Conservation (phyloP, 2,888 invertebrate genomes). For the Cheilosia urbana region DNA sequence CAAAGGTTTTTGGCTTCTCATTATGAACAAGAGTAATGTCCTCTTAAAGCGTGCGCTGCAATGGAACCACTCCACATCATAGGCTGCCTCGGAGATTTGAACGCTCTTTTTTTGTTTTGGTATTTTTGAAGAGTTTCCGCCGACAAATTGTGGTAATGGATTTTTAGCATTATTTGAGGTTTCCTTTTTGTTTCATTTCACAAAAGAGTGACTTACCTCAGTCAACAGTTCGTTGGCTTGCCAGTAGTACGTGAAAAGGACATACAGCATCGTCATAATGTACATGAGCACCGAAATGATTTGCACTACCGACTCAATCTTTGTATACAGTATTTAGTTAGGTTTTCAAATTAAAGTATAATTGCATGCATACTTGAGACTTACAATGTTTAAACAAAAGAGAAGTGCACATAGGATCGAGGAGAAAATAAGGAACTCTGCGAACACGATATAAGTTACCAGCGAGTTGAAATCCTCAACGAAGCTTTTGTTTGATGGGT, state of each 20-base stretch:
- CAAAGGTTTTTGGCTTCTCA: conserved; percentile 80
- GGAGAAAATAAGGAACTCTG: conserved; percentile 80
- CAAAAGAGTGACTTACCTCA: conserved; percentile 77
- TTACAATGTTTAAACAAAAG: conserved; percentile 81
- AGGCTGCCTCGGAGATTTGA: conserved; percentile 79
- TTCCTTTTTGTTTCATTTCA: conserved; percentile 17
- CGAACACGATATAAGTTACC: conserved; percentile 79
- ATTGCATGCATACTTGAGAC: conserved; percentile 51
- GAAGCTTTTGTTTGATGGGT: conserved; percentile 77
- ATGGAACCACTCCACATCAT: conserved; percentile 81
- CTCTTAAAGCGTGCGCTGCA: conserved; percentile 78
- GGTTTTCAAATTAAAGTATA: conserved; percentile 8
- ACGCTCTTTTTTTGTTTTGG: conserved; percentile 77
- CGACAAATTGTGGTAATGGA: conserved; percentile 36
- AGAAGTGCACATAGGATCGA: conserved; percentile 80
- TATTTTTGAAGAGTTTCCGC: conserved; percentile 31
- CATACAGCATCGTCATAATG: conserved; percentile 80
- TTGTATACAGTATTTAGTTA: conserved; percentile 6
- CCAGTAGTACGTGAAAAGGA: conserved; percentile 82
- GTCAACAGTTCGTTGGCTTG: conserved; percentile 81
- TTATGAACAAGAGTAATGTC: conserved; percentile 79
- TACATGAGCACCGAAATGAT: conserved; percentile 79
- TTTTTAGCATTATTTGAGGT: conserved; percentile 39
- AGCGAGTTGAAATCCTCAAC: conserved; percentile 78
- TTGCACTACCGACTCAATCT: conserved; percentile 77